Evolutionary conservation across 2,888 invertebrate species (phyloP), one percentile per base, ranked within the genome.

Genomic region (Tetanocera ferruginea): DNA sequence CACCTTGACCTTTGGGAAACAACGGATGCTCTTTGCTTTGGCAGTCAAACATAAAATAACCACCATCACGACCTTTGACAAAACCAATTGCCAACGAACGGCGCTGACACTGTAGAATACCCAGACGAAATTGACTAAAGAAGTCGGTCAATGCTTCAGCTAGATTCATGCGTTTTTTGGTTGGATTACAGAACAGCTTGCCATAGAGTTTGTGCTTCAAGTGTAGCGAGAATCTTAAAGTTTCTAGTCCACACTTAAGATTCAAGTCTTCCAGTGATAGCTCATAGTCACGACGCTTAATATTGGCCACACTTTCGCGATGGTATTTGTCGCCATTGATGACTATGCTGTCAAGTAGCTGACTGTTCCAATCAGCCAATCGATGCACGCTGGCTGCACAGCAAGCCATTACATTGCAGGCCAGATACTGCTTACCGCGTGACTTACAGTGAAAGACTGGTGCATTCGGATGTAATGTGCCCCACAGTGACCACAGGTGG

Each of bases 41-140:
- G 81, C 93, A 93, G 83, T 94, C 94, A 85, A 91, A 94, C 92
- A 94, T 92, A 82, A 93, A 93, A 83, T 93, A 94, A 19, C 93
- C 93, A 11, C 86, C 83, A 14, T 86, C 84, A 25, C 28, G 8
- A 28, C 14, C 28, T 9, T 23, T 17, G 1, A 25, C 28, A 28
- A 23, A 28, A 14, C 93, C 93, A 81, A 92, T 91, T 9, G 91
- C 91, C 78, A 92, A 84, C 73, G 92, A 91, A 76, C 91, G 91
- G 14, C 87, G 86, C 0, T 91, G 90, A 80, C 91, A 91, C 60
- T 91, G 91, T 60, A 93, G 85, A 74, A 94, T 89, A 6, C 94
- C 94, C 51, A 89, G 89, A 3, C 86, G 86, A 80, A 91, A 86
- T 51, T 90, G 90, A 79, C 91, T 90, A 52, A 93, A 93, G 79